Evolutionary conservation across 2,113 vertebrate genomes (phyloP).

Genomic region (Paramormyrops kingsleyae): DNA sequence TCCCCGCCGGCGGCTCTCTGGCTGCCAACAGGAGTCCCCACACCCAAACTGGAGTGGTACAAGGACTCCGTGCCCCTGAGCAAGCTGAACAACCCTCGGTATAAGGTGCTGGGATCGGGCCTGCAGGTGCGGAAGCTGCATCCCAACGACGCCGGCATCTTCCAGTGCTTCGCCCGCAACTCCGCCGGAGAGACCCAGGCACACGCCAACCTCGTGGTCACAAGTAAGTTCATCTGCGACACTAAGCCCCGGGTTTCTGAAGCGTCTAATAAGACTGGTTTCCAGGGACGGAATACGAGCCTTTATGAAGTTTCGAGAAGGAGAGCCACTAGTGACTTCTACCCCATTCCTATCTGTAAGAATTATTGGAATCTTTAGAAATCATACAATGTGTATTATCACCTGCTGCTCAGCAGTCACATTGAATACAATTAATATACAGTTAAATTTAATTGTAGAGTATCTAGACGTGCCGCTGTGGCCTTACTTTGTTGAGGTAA

Average conservation of each 20-base stretch:
- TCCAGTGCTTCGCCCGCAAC: conserved; percentile 86
- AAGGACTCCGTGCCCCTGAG: conserved; percentile 74
- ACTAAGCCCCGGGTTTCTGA: neutral
- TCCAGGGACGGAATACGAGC: neutral
- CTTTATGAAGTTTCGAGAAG: neutral
- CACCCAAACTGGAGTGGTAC: conserved; percentile 79
- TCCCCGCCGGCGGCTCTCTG: neutral
- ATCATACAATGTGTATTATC: neutral
- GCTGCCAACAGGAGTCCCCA: conserved; percentile 64
- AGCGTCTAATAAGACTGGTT: neutral
- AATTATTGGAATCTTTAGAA: neutral
- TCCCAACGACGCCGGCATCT: conserved; percentile 82
- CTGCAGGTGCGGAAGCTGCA: conserved; percentile 70
- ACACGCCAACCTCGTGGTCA: conserved; percentile 78
- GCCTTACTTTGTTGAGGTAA: neutral
- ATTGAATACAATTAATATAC: conserved; percentile 4
- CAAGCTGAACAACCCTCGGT: conserved; percentile 74
- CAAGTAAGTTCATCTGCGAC: conserved; percentile 68
- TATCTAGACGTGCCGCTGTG: neutral
- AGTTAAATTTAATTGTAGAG: conserved; percentile 14
- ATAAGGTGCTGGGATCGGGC: conserved; percentile 65
- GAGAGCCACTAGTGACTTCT: neutral
- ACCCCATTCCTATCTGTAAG: neutral
- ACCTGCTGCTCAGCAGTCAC: neutral
- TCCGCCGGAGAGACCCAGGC: conserved; percentile 75